Evolutionary conservation across 1,140 invertebrate genomes (phyloP).

Genomic region (Drosophila subpulchrella): DNA sequence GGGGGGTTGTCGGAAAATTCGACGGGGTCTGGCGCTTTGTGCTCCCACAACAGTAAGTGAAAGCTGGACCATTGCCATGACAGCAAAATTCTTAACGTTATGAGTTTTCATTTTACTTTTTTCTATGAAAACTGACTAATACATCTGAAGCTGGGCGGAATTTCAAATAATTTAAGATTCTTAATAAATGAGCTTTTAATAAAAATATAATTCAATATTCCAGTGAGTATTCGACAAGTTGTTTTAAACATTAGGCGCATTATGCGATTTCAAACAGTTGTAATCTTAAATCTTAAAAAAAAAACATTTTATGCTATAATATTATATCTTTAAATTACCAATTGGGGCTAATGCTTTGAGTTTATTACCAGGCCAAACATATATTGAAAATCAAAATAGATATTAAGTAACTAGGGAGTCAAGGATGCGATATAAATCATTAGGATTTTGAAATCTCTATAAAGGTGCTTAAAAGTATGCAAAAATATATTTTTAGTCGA

Average conservation of each 20-base stretch:
- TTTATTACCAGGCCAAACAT: no score
- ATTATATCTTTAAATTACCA: no score
- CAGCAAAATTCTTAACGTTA: slow-evolving; percentile 6
- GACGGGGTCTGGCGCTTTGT: background rate
- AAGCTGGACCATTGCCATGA: slow-evolving; percentile 23
- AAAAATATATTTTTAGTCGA: no score
- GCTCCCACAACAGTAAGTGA: slow-evolving; percentile 12
- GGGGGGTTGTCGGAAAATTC: background rate
- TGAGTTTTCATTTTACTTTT: slow-evolving; percentile 14
- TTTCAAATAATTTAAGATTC: background rate
- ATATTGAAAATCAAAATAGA: no score
- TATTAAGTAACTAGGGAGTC: no score
- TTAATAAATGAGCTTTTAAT: background rate
- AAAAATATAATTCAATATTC: background rate
- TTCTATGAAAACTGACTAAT: background rate
- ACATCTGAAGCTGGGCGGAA: background rate
- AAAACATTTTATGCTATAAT: no score
- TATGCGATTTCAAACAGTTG: no score
- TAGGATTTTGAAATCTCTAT: no score
- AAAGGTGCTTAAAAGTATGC: no score
- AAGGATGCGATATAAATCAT: no score
- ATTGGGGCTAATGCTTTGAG: no score
- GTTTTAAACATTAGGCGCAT: background rate
- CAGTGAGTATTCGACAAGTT: background rate
- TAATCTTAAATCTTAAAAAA: no score